Percentiles rank a stretch among this genome's conserved stretches.
Conservation (phyloP, 2,113 vertebrate species). For the Sclerurus mexicanus region DNA sequence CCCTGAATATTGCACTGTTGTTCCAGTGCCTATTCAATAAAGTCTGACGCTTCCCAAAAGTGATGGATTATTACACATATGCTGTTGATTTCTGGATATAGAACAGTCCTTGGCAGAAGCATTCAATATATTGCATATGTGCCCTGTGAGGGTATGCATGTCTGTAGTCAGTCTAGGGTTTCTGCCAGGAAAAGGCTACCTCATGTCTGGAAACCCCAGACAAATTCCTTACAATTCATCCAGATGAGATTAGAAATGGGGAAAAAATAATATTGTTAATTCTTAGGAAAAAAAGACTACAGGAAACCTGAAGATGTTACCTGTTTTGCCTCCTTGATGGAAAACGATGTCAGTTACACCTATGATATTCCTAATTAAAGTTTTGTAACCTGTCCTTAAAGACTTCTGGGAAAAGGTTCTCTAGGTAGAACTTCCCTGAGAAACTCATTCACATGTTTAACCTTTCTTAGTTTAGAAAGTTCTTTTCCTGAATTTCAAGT, state of each 20-base stretch:
- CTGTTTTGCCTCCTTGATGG: neutral
- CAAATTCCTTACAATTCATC: slow-evolving; percentile 53
- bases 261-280: neutral
- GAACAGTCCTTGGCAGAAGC: slow-evolving; percentile 35
- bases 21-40: neutral
- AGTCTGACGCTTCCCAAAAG: neutral
- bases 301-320: neutral
- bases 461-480: neutral
- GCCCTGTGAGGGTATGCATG: slow-evolving; percentile 59
- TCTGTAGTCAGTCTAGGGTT: slow-evolving; percentile 55
- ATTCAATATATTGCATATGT: slow-evolving; percentile 37
- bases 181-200: slow-evolving; percentile 67
- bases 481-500: neutral
- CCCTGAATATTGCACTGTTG: neutral
- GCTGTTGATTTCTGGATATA: slow-evolving; percentile 39
- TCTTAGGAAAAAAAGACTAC: neutral
- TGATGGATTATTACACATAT: slow-evolving; percentile 19
- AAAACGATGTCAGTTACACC: neutral
- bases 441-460: neutral
- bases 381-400: neutral
- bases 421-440: neutral
- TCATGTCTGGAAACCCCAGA: slow-evolving; percentile 66
- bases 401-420: neutral
- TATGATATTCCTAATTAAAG: neutral
- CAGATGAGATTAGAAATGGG: slow-evolving; percentile 44